A percentile compares a stretch with the other conserved stretches of the same genome.
Conservation (phyloP, 2,113 vertebrate species). For the Mixornis gularis region DNA sequence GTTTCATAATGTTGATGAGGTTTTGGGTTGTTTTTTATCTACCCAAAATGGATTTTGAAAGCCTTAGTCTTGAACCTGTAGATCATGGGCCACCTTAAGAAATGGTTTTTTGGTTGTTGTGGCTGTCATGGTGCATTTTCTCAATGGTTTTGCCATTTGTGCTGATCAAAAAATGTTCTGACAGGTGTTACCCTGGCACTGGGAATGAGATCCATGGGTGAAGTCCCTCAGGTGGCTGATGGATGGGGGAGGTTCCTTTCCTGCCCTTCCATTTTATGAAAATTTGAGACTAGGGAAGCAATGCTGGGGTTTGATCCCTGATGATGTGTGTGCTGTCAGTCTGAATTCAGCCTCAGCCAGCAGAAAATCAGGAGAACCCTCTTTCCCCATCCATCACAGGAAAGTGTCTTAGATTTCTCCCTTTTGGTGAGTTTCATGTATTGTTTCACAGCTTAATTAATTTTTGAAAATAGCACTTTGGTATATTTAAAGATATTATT, state of each 20-base stretch:
- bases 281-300: neutral
- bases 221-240: fast-evolving
- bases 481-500: neutral
- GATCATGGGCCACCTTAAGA: neutral
- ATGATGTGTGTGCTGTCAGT: neutral
- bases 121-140: neutral
- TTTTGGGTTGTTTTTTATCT: fast-evolving
- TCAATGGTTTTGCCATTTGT: neutral
- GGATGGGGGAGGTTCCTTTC: neutral
- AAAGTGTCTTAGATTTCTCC: neutral
- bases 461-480: neutral
- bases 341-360: neutral
- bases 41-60: neutral
- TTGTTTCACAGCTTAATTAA: neutral
- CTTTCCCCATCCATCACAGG: neutral
- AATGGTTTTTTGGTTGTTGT: neutral
- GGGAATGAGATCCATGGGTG: neutral
- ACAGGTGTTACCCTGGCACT: neutral
- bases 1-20: neutral
- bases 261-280: neutral
- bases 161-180: neutral
- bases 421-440: neutral
- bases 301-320: neutral
- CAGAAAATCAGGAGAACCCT: neutral
- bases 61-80: neutral